Conservation (phyloP, 2,797 vertebrate genomes). For the Todus mexicanus region DNA sequence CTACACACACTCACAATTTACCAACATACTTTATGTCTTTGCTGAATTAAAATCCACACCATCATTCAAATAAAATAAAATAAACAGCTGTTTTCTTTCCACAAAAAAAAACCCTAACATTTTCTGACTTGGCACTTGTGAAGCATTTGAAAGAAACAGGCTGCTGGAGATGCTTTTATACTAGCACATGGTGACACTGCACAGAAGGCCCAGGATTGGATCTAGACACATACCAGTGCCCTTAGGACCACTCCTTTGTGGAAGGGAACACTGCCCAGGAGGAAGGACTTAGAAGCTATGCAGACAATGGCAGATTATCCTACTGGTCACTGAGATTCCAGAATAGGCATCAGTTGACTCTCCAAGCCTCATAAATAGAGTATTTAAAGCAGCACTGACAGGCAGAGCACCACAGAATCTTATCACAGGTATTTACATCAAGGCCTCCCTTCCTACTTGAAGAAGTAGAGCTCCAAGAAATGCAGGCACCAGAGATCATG, state of each 20-base stretch:
- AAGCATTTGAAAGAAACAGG: not conserved
- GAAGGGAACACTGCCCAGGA: not conserved
- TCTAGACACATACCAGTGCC: not conserved
- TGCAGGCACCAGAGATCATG: not conserved
- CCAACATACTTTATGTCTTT: conserved; percentile 38
- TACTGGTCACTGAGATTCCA: not conserved
- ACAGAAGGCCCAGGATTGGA: not conserved
- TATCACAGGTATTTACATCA: not conserved
- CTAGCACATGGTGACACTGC: rapidly evolving
- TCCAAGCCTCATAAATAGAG: not conserved
- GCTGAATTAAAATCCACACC: conserved; percentile 30
- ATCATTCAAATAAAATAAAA: conserved; percentile 58
- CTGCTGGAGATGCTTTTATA: not conserved
- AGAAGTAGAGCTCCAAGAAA: not conserved
- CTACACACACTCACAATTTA: conserved; percentile 54
- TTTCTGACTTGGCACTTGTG: not conserved
- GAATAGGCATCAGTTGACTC: rapidly evolving
- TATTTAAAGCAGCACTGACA: not conserved
- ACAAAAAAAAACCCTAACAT: not conserved
- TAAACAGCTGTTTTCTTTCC: conserved; percentile 41
- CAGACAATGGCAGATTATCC: not conserved
- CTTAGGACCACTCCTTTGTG: not conserved
- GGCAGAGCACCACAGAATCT: not conserved
- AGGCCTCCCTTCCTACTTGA: not conserved
- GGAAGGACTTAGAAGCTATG: not conserved